Evolutionary conservation across 2,888 invertebrate species (phyloP), one percentile per base, ranked within the genome.

Genomic region (Cephus spinipes): DNA sequence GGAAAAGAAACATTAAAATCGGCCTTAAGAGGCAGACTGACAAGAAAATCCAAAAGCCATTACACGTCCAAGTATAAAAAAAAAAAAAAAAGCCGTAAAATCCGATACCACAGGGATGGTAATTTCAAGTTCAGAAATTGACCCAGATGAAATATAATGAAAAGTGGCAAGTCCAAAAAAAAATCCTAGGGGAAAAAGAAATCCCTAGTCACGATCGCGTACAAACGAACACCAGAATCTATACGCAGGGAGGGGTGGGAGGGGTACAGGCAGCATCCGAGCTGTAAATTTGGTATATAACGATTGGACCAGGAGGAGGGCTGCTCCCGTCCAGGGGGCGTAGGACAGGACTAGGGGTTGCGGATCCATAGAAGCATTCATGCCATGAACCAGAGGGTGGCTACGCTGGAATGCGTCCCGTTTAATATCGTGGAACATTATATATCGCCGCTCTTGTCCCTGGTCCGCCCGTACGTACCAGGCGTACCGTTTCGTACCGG

Each of bases 341-440:
- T 15, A 33, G 78, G 76, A 73, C 68, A 79, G 84, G 83, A 80
- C 81, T 83, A 83, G 85, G 81, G 84, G 84, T 83, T 83, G 87
- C 82, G 84, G 84, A 84, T 87, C 55, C 86, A 85, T 85, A 86
- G 89, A 88, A 89, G 89, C 91, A 91, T 91, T 90, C 90, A 89
- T 88, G 88, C 87, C 86, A 86, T 87, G 84, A 88, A 87, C 86
- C 84, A 86, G 87, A 88, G 90, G 90, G 89, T 89, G 89, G 89
- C 87, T 88, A 87, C 87, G 86, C 87, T 90, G 91, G 91, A 91
- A 91, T 91, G 91, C 90, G 90, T 88, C 89, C 91, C 91, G 91
- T 91, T 91, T 91, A 91, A 91, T 91, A 91, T 91, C 91, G 90
- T 89, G 89, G 91, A 91, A 91, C 91, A 91, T 91, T 91, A 91